These are phyloP conservation scores for Triplophysa yarkandensis DNA, from an alignment of 2,797 vertebrate genomes.

Conservation along the genomic window DNA sequence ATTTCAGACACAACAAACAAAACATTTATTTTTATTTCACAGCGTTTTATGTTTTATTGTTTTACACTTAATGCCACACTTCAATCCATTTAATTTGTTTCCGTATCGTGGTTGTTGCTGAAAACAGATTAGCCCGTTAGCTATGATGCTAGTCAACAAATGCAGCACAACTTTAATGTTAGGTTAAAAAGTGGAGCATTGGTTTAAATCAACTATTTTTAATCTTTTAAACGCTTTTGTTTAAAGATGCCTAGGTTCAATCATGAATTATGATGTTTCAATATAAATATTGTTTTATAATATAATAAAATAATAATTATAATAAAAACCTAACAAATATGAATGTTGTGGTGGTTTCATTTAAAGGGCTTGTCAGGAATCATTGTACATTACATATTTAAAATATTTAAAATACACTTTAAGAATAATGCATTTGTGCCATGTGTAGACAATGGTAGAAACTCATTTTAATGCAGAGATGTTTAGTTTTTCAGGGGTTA, in stretches of 20 bases:
- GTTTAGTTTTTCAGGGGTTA: no score
- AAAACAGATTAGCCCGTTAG: conserved; percentile 14
- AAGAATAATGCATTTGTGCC: not conserved
- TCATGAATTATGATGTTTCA: no score
- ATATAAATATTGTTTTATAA: no score
- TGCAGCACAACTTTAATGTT: not conserved
- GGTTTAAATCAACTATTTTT: no score
- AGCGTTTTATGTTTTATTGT: not conserved
- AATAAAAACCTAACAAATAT: no score
- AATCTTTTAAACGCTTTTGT: no score
- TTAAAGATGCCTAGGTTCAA: no score
- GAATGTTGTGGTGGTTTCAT: no score
- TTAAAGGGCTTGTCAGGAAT: not conserved
- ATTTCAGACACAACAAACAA: not conserved
- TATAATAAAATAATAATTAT: no score
- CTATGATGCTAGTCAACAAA: conserved; percentile 6
- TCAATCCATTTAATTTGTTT: not conserved
- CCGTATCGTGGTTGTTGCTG: not conserved
- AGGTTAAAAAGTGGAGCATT: not conserved
- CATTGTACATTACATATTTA: no score
- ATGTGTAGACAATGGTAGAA: not conserved
- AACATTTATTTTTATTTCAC: not conserved
- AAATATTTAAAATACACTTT: no score
- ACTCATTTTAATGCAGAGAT: no score
- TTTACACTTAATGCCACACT: not conserved